Conservation (phyloP, 2,113 vertebrate genomes). For the Cyanoramphus novaezelandiae region DNA sequence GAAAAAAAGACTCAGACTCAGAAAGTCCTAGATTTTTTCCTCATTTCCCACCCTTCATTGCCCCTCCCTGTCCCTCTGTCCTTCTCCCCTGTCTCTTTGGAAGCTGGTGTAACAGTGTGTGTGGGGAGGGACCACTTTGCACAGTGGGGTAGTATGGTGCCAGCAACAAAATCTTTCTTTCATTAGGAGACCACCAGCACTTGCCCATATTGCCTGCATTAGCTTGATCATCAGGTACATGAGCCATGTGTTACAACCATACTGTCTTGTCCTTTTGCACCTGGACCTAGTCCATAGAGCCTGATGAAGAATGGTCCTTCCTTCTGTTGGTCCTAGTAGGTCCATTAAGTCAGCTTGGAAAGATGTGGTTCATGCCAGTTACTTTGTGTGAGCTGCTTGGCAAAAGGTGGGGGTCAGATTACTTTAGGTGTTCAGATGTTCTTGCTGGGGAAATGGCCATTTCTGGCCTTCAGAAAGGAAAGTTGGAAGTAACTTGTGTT, state of each 20-base stretch:
- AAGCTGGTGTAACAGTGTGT: neutral
- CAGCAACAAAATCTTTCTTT: neutral
- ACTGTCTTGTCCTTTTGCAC: neutral
- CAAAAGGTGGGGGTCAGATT: neutral
- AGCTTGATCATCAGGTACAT: neutral
- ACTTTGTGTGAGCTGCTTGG: neutral
- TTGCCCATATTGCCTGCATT: neutral
- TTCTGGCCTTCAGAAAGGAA: constrained; percentile 17
- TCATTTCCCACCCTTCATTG: neutral
- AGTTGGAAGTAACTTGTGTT: neutral
- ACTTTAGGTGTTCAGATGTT: neutral
- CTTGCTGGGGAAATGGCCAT: neutral
- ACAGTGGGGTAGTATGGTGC: neutral
- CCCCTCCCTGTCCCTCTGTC: neutral
- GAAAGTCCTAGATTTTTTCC: neutral
- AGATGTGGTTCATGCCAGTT: neutral
- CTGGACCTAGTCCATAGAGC: neutral
- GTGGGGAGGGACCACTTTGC: neutral
- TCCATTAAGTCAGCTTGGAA: neutral
- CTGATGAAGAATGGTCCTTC: neutral
- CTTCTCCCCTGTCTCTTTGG: neutral
- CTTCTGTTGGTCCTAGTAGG: neutral
- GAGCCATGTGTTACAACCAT: neutral
- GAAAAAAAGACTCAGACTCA: neutral
- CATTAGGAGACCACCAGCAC: neutral